Conservation (phyloP, 2,797 vertebrate genomes). For the Caiman crocodilus region DNA sequence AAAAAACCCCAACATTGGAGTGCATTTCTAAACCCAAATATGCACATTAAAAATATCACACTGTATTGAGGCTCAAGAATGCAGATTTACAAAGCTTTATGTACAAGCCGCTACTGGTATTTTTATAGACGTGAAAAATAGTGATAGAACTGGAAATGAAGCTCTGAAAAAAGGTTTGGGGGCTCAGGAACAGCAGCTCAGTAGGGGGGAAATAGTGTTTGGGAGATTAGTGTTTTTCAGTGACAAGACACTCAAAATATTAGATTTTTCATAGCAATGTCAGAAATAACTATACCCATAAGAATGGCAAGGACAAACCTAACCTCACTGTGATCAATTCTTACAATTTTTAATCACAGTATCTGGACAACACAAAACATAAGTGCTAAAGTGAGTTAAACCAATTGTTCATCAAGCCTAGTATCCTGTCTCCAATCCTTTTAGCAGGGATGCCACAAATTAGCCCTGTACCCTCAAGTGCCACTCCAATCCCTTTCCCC, state of each 20-base stretch:
- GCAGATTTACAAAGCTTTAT: not conserved
- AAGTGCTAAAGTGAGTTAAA: not conserved
- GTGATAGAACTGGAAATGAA: not conserved
- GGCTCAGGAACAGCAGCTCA: not conserved
- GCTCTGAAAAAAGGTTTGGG: not conserved
- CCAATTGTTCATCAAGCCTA: too few relatives aligned
- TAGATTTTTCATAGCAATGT: not conserved
- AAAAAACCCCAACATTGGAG: not conserved
- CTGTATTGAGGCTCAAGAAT: not conserved
- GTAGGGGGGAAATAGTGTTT: not conserved
- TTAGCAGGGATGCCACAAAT: too few relatives aligned
- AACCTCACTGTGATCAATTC: not conserved
- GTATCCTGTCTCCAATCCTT: too few relatives aligned
- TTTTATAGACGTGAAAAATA: not conserved
- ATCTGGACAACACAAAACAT: not conserved
- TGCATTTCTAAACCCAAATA: not conserved
- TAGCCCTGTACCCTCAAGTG: too few relatives aligned
- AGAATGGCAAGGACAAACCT: not conserved
- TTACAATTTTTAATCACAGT: not conserved
- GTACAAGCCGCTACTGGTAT: not conserved
- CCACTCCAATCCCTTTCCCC: too few relatives aligned
- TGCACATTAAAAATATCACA: rapidly evolving
- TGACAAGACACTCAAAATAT: not conserved
- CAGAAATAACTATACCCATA: not conserved
- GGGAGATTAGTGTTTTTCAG: not conserved